Base-by-base conservation (phyloP, 1,140 invertebrate genomes). In the Mylabris phalerata region DNA sequence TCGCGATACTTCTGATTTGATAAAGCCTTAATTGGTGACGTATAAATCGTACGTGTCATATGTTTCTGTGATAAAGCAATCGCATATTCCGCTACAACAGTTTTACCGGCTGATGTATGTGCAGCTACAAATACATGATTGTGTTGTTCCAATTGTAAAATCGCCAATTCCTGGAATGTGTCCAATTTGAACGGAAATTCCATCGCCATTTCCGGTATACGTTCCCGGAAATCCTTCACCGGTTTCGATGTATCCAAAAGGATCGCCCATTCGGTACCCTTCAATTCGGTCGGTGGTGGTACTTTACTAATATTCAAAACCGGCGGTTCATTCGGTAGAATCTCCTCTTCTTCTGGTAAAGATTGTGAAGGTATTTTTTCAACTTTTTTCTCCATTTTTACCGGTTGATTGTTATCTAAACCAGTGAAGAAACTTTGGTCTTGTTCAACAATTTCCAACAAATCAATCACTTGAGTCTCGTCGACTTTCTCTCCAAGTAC, bases 1-100 rank as follows among this genome's bases (percentile, higher is more conserved):
- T 99, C 98, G 41, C 95, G 82, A 77, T 94, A 99, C 74, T 99
- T 99, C 73, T 99, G 98, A 80, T 99, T 99, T 0, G 97, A 99
- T 4, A 99, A 76, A 0, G 98, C 98, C 79, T 99, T 99, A 48
- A 99, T 98, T 1, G 98, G 98, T 1, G 97, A 99, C 1, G 98
- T 99, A 75, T 99, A 99, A 60, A 99, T 93, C 7, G 92, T 88
- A 72, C 94, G 88, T 0, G 95, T 97, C 80, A 91, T 91, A 71
- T 98, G 92, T 66, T 90, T 88, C 66, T 90, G 84, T 9, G 93
- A 93, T 60, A 98, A 78, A 0, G 96, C 96, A 67, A 94, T 92
- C 2, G 97, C 97, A 77, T 99, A 99, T 78, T 99, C 97, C 2
- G 98, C 98, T 9, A 99, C 94, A 0, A 98, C 96, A 2, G 98